A percentile compares a stretch with the other conserved stretches of the same genome.
These are phyloP conservation scores for Orestias chungarensis DNA, from an alignment of 2,797 vertebrate species.

Conservation along the genomic window DNA sequence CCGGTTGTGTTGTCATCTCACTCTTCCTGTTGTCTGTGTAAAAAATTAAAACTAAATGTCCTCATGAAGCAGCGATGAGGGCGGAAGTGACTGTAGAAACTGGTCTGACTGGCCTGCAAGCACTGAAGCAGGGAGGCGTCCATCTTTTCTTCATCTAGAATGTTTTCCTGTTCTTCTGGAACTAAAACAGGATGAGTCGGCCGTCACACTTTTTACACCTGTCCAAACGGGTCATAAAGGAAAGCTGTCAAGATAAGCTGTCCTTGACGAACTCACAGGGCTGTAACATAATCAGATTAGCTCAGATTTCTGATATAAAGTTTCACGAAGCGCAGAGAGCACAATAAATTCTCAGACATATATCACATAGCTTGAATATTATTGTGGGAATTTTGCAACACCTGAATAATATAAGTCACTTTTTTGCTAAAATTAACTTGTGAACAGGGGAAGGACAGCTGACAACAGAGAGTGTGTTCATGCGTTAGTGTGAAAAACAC, in stretches of 20 bases:
- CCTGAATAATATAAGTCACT: background rate
- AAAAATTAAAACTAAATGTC: constrained; percentile 25
- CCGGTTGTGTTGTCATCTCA: constrained; percentile 2
- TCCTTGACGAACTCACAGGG: background rate
- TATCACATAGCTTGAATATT: background rate
- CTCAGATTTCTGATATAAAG: background rate
- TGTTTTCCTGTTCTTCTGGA: constrained; percentile 14
- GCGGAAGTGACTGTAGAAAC: constrained; percentile 51
- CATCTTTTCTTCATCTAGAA: constrained; percentile 24
- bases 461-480: constrained; percentile 4
- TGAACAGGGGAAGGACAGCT: constrained; percentile 12
- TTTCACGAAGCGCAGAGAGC: background rate
- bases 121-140: constrained; percentile 38
- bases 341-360: background rate
- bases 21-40: constrained; percentile 9
- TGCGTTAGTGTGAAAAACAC: background rate
- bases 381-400: constrained; percentile 7
- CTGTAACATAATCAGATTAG: background rate
- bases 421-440: background rate
- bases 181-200: constrained; percentile 20
- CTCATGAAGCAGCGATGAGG: constrained; percentile 40
- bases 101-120: constrained; percentile 63
- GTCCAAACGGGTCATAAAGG: background rate
- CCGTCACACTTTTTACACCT: constrained; percentile 9
- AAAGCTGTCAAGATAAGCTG: background rate